A percentile compares a stretch with the other conserved stretches of the same genome.
phyloP scores from a whole-genome alignment of 92 coral and sea anemone genomes.

The Porites rus region DNA sequence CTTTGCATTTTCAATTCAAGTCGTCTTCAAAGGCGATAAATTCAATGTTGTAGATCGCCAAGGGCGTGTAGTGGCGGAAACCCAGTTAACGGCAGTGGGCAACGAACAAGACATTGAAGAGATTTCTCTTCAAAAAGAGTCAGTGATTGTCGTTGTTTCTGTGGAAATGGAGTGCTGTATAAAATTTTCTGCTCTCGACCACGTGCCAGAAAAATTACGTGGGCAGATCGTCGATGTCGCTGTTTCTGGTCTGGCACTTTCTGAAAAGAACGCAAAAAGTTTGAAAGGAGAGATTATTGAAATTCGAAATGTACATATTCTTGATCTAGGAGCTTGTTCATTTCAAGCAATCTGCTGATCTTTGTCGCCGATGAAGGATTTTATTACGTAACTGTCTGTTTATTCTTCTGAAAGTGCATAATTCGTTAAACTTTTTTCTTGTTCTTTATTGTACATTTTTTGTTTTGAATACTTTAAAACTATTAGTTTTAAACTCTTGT shows the following conservation, averaged over 20 bases:
- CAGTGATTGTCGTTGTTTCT: constrained; percentile 7
- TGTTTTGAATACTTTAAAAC: no score
- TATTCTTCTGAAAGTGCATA: no score
- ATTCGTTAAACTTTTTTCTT: no score
- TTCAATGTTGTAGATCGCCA: constrained; percentile 71
- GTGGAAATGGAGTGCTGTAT: constrained; percentile 58
- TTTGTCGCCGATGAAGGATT: neutral
- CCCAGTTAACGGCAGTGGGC: constrained; percentile 49
- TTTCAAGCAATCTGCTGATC: constrained; percentile 18
- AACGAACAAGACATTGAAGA: constrained; percentile 62
- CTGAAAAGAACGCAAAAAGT: constrained; percentile 29
- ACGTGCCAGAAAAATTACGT: constrained; percentile 54
- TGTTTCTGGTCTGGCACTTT: constrained; percentile 44
- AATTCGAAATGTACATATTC: constrained; percentile 55
- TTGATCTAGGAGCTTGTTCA: constrained; percentile 58
- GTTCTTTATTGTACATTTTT: no score
- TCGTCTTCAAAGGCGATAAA: constrained; percentile 65
- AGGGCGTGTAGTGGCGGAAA: constrained; percentile 58
- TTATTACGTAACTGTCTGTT: no score
- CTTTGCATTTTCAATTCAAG: constrained; percentile 83
- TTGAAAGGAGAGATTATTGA: constrained; percentile 46
- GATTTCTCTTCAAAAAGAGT: neutral
- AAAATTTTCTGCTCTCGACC: constrained; percentile 27
- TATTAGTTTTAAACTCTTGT: no score
- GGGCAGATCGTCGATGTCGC: constrained; percentile 46